Conservation (phyloP, 2,113 vertebrate species). For the Benitochromis conjunctus region DNA sequence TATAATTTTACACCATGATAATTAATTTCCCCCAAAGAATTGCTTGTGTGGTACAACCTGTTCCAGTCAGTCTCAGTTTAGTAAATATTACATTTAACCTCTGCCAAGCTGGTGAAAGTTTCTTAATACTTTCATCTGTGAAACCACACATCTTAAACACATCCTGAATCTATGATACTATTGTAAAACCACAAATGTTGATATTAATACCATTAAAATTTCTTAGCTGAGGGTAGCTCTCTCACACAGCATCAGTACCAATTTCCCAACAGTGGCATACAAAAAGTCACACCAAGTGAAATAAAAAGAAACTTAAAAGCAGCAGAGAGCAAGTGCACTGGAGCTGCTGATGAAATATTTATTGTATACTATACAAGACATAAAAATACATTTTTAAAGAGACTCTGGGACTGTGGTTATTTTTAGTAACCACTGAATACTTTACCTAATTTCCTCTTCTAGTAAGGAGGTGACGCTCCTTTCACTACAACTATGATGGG, state of each 20-base stretch:
- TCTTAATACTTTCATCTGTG: not conserved
- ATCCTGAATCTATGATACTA: not conserved
- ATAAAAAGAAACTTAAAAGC: slow-evolving; percentile 2
- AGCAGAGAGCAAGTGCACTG: not conserved
- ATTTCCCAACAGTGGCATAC: not conserved
- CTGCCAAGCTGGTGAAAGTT: not conserved
- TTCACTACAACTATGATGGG: not conserved
- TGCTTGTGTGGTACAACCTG: not conserved
- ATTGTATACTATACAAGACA: slow-evolving; percentile 32
- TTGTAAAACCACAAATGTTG: not conserved
- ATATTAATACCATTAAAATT: not conserved
- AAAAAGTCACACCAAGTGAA: not conserved
- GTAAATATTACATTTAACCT: not conserved
- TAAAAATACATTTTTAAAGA: slow-evolving; percentile 43
- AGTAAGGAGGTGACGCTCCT: slow-evolving; percentile 13
- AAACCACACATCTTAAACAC: not conserved
- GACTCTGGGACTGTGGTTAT: slow-evolving; percentile 41
- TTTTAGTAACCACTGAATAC: slow-evolving; percentile 47
- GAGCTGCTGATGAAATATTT: slow-evolving; percentile 40
- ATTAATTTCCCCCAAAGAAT: not conserved
- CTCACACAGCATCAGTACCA: not conserved
- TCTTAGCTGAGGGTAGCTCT: not conserved
- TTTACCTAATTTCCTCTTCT: slow-evolving; percentile 23
- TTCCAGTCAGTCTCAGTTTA: not conserved
- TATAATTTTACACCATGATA: not conserved